Conservation (phyloP, 2,797 vertebrate species). For the Poeciliopsis paucimaculata region DNA sequence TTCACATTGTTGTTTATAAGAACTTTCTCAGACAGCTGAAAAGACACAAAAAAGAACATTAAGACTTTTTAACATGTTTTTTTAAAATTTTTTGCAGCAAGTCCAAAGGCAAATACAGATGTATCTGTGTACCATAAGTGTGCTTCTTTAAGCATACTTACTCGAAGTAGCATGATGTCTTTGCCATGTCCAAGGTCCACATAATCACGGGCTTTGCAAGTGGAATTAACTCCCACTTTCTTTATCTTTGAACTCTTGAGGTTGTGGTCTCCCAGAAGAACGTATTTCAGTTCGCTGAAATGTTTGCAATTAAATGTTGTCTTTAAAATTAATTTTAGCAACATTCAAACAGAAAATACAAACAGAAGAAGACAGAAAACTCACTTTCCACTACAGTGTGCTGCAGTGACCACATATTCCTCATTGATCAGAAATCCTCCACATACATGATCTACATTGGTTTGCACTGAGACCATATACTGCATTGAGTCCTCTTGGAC, state of each 20-base stretch:
- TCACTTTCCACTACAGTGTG: conserved; percentile 54
- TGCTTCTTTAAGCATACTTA: conserved; percentile 31
- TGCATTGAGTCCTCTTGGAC: conserved; percentile 22
- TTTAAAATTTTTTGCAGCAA: background rate
- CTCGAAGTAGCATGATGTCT: conserved; percentile 76
- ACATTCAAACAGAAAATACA: background rate
- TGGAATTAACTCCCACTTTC: conserved; percentile 6
- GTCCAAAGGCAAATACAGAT: too few relatives aligned
- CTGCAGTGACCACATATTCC: conserved; percentile 73
- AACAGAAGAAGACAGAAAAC: background rate
- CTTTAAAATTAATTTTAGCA: background rate
- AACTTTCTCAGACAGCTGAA: conserved; percentile 50
- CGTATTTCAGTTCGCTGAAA: conserved; percentile 9
- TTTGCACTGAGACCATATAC: conserved; percentile 75
- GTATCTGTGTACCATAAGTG: background rate
- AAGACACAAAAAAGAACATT: conserved; percentile 1
- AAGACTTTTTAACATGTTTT: background rate
- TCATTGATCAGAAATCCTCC: conserved; percentile 71
- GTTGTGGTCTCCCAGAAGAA: conserved; percentile 62
- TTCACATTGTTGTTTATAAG: background rate
- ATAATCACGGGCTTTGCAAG: conserved; percentile 22
- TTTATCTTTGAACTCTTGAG: conserved; percentile 13
- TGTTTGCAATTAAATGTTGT: background rate
- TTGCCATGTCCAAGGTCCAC: fast-evolving
- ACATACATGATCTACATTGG: background rate